Conservation (phyloP, 1,140 invertebrate species). For the Chrysopa pallens region DNA sequence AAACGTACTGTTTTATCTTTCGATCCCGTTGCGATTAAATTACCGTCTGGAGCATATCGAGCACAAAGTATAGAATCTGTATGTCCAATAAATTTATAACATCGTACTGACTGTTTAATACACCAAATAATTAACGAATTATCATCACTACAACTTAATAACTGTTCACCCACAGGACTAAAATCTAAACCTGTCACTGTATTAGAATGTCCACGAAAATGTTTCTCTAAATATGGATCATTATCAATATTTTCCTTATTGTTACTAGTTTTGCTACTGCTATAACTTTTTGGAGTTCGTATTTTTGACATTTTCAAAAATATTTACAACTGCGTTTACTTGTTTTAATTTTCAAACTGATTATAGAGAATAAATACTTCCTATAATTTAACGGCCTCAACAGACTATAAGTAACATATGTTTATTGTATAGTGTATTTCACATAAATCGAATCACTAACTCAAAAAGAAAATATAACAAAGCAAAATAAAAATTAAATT, state of each 20-base stretch:
- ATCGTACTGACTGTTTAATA: conserved; percentile 30
- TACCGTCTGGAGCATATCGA: conserved; percentile 60
- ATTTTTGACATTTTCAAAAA: no score
- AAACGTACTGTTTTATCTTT: conserved; percentile 65
- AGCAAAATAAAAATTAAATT: no score
- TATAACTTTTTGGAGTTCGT: no score
- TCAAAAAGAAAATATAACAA: no score
- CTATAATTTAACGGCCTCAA: no score
- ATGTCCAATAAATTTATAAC: conserved; percentile 46
- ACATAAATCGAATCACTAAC: no score
- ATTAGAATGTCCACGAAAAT: conserved; percentile 63
- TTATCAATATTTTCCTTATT: neutral
- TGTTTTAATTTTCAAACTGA: no score
- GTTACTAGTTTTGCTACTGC: no score
- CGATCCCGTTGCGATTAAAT: conserved; percentile 65
- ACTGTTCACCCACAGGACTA: conserved; percentile 51
- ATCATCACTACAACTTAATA: conserved; percentile 63
- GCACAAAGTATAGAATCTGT: conserved; percentile 40
- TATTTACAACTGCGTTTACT: no score
- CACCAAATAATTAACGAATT: conserved; percentile 64
- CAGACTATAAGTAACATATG: no score
- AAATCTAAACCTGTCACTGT: conserved; percentile 56
- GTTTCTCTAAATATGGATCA: conserved; percentile 37
- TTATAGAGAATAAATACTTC: no score
- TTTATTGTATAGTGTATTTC: no score